These are phyloP conservation scores for Stenichneumon culpator DNA, from an alignment of 2,888 invertebrate species.

Conservation along the genomic window DNA sequence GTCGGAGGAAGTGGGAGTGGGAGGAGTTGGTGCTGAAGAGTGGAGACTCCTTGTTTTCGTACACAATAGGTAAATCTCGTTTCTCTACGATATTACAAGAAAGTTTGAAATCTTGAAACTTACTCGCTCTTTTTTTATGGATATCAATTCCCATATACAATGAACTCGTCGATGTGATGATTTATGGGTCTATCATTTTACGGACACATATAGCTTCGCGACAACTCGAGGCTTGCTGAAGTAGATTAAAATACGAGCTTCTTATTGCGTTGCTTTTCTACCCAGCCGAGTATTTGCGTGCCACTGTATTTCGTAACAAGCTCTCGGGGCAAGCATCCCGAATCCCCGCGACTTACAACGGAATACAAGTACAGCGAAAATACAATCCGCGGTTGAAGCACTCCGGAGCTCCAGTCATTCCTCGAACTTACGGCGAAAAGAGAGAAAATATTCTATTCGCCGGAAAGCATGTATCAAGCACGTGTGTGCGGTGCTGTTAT, in stretches of 20 bases:
- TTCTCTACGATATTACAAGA: slow-evolving; percentile 41
- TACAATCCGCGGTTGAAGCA: slow-evolving; percentile 46
- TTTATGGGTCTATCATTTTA: slow-evolving; percentile 51
- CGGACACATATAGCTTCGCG: slow-evolving; percentile 19
- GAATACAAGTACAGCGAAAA: slow-evolving; percentile 53
- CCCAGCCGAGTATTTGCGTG: slow-evolving; percentile 69
- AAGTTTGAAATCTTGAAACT: slow-evolving; percentile 30
- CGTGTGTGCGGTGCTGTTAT: slow-evolving; percentile 35
- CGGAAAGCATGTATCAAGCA: slow-evolving; percentile 70
- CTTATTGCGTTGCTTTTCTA: slow-evolving; percentile 59
- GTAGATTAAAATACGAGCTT: slow-evolving; percentile 56
- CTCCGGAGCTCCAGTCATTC: slow-evolving; percentile 43
- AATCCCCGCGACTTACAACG: slow-evolving; percentile 45
- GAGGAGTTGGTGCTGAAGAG: slow-evolving; percentile 5
- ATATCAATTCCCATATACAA: no score
- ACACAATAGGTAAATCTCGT: slow-evolving; percentile 46
- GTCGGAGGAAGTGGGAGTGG: neutral
- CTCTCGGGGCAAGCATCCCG: slow-evolving; percentile 50
- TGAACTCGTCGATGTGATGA: slow-evolving; percentile 43
- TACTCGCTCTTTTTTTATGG: neutral
- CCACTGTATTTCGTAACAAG: slow-evolving; percentile 49
- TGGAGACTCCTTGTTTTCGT: slow-evolving; percentile 28
- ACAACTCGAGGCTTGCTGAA: slow-evolving; percentile 53
- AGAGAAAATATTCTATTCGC: slow-evolving; percentile 77
- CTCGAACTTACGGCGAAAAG: slow-evolving; percentile 70